Evolutionary conservation across 2,888 invertebrate species (phyloP).

Genomic region (Cataglyphis rosenhaueri): DNA sequence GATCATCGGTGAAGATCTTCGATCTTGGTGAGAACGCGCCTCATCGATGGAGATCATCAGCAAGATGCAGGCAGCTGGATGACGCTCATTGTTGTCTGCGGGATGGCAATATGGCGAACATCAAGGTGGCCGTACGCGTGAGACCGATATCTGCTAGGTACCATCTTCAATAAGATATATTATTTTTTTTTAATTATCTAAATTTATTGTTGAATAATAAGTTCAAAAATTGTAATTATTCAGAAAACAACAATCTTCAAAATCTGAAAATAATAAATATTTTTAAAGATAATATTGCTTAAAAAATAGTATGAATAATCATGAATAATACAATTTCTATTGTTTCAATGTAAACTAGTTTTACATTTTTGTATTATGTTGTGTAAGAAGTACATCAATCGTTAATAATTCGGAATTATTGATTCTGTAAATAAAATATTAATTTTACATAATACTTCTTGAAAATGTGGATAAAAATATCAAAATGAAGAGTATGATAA

Average conservation of each 20-base stretch:
- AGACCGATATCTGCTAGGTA: conserved; percentile 89
- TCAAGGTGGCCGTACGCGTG: conserved; percentile 89
- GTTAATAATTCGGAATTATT: neutral
- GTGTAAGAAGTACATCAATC: neutral
- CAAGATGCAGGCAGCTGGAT: conserved; percentile 38
- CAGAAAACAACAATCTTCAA: neutral
- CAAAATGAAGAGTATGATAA: neutral
- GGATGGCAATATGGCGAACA: conserved; percentile 87
- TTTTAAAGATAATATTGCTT: neutral
- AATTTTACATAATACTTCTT: neutral
- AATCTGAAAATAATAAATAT: neutral
- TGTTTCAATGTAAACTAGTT: neutral
- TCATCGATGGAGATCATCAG: neutral
- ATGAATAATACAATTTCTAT: neutral
- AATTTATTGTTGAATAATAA: neutral
- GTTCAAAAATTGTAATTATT: neutral
- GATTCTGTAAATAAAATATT: neutral
- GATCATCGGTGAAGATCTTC: neutral
- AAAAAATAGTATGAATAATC: neutral
- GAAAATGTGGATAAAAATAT: neutral
- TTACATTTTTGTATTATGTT: neutral
- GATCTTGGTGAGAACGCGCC: neutral
- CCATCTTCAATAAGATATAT: neutral
- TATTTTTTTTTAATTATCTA: neutral
- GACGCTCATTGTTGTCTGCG: conserved; percentile 61